Evolutionary conservation across 2,113 vertebrate species (phyloP), one percentile per base, ranked within the genome.

Genomic region (Hystrix brachyura): DNA sequence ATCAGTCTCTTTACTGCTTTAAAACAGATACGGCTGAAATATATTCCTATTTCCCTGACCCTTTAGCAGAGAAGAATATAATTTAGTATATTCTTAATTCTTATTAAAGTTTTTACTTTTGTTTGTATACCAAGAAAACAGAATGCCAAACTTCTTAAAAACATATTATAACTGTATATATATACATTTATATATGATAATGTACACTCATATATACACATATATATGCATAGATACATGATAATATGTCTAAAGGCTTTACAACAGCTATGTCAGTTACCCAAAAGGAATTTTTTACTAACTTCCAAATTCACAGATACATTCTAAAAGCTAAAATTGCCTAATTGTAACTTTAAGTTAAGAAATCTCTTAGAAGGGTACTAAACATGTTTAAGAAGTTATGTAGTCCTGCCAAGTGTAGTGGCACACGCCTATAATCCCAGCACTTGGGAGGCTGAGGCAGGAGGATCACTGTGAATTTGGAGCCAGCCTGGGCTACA

Each of bases 291-390:
- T 80, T 64, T 71, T 71, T 95, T 43, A 46, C 71, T 43, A 72
- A 27, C 60, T 89, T 93, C 27, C 79, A 62, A 79, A 79, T 38
- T 71, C 62, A 84, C 1, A 89, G 86, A 86, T 59, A 72, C 4
- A 65, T 46, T 81, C 9, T 67, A 82, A 65, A 87, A 86, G 48
- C 38, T 74, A 7, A 86, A 96, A 91, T 2, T 87, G 18, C 57
- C 43, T 91, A 80, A 80, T 3, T 81, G 46, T 25, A 62, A 55
- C 59, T 51, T 93, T 48, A 62, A 57, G 48, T 46, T 48, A 85
- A 88, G 23, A 92, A 96, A 90, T 69, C 34, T 83, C 59, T 78
- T 89, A 76, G 78, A 23, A 96, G 67, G 48, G 48, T n/a, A 79
- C 19, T 53, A 64, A 80, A 69, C 57, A 67, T 43, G 17, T 64